Evolutionary conservation across 2,888 invertebrate species (phyloP).

Genomic region (Sabatieria punctata): DNA sequence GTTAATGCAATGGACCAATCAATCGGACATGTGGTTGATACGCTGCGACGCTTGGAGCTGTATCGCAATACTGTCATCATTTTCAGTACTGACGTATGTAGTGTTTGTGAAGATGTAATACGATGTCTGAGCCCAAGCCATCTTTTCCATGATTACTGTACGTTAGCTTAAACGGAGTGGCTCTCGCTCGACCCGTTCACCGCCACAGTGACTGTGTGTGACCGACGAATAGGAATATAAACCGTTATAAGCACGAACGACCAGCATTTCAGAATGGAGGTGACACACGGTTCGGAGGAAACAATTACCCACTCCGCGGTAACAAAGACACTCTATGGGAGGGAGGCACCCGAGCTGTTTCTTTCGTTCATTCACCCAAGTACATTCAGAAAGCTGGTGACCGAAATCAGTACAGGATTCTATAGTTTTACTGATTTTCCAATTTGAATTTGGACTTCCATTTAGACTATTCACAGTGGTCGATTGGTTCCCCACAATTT

Average conservation of each 20-base stretch:
- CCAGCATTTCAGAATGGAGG: constrained; percentile 35
- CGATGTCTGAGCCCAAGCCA: background rate
- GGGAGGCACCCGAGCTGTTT: constrained; percentile 44
- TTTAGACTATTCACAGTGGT: constrained; percentile 35
- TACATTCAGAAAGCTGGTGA: constrained; percentile 15
- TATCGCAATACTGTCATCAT: constrained; percentile 62
- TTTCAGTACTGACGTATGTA: constrained; percentile 74
- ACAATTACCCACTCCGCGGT: constrained; percentile 36
- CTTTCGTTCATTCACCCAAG: constrained; percentile 33
- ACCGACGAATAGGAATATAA: too few relatives aligned
- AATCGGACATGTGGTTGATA: constrained; percentile 54
- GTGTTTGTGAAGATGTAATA: too few relatives aligned
- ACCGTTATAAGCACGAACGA: too few relatives aligned
- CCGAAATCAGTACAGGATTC: constrained; percentile 15
- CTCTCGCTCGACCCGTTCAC: too few relatives aligned
- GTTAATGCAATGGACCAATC: constrained; percentile 65
- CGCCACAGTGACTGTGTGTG: too few relatives aligned
- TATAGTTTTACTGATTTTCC: too few relatives aligned
- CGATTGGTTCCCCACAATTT: constrained; percentile 36
- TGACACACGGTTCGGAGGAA: constrained; percentile 31
- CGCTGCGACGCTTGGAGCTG: constrained; percentile 49
- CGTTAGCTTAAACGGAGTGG: too few relatives aligned
- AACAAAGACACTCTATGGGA: constrained; percentile 68
- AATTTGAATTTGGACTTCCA: too few relatives aligned
- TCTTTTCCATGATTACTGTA: too few relatives aligned